Conservation (phyloP, 1,140 invertebrate species). For the Brachionus rubens region DNA sequence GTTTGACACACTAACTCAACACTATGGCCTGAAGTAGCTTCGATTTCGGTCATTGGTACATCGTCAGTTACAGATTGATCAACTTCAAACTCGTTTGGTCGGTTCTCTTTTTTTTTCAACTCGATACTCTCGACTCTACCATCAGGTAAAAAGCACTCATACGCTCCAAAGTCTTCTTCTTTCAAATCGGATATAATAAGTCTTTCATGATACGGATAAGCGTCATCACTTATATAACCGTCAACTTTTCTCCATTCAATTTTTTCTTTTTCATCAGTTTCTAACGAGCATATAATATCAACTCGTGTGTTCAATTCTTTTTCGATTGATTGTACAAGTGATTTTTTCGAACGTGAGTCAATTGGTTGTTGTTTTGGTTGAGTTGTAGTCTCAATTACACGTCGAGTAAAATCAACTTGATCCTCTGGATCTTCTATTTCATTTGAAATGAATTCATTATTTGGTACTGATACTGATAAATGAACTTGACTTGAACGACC, state of each 20-base stretch:
- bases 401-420: too few species aligned
- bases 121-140: not conserved
- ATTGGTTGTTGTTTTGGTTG: not conserved
- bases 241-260: not conserved
- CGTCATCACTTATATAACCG: not conserved
- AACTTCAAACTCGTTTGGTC: not conserved
- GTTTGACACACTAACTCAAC: not conserved
- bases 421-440: not conserved
- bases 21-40: not conserved
- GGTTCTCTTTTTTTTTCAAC: not conserved
- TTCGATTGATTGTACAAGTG: not conserved
- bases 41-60: not conserved
- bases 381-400: not conserved
- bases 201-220: not conserved
- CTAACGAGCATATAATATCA: not conserved
- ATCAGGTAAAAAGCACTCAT: conserved; percentile 32
- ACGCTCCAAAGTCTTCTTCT: conserved; percentile 27
- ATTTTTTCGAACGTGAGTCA: conserved; percentile 1
- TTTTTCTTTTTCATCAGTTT: not conserved
- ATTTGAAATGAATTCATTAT: not conserved
- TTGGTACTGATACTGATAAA: not conserved
- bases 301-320: not conserved
- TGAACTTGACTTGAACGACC: not conserved
- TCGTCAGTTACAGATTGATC: not conserved
- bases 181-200: not conserved